Evolutionary conservation across 2,113 vertebrate species (phyloP).

Genomic region (Chitala chitala): DNA sequence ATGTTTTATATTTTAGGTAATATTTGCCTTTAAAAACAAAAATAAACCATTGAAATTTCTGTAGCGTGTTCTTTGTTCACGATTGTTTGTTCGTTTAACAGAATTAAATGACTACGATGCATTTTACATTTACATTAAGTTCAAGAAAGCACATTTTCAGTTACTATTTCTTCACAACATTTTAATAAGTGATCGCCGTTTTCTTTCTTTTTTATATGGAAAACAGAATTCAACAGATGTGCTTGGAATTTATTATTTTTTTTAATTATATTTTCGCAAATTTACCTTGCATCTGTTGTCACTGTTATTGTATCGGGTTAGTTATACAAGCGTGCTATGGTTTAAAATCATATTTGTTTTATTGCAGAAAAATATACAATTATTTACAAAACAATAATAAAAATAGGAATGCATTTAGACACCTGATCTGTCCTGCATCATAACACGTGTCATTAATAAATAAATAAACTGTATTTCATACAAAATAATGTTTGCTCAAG

Average conservation of each 20-base stretch:
- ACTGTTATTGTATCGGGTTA: not conserved
- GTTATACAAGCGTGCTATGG: constrained; percentile 12
- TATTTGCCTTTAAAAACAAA: too few species aligned
- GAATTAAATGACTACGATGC: too few species aligned
- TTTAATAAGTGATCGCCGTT: too few species aligned
- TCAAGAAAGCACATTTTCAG: too few species aligned
- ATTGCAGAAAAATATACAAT: constrained; percentile 92
- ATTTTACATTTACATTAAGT: too few species aligned
- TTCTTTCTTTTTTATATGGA: not conserved
- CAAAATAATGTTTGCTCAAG: constrained; percentile 52
- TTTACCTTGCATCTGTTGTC: not conserved
- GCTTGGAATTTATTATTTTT: too few species aligned
- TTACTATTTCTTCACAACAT: too few species aligned
- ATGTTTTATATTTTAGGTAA: too few species aligned
- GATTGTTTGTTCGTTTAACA: too few species aligned
- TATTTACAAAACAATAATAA: constrained; percentile 95
- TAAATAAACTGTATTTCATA: constrained; percentile 85
- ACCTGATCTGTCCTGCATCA: constrained; percentile 84
- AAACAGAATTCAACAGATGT: too few species aligned
- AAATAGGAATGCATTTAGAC: constrained; percentile 89
- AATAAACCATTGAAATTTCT: too few species aligned
- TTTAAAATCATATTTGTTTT: constrained; percentile 77
- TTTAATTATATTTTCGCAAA: not conserved
- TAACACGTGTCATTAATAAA: constrained; percentile 87
- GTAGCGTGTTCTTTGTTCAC: too few species aligned